Base-by-base conservation (phyloP, 35 echinoderm and acorn worm genomes). In the Patiria miniata region DNA sequence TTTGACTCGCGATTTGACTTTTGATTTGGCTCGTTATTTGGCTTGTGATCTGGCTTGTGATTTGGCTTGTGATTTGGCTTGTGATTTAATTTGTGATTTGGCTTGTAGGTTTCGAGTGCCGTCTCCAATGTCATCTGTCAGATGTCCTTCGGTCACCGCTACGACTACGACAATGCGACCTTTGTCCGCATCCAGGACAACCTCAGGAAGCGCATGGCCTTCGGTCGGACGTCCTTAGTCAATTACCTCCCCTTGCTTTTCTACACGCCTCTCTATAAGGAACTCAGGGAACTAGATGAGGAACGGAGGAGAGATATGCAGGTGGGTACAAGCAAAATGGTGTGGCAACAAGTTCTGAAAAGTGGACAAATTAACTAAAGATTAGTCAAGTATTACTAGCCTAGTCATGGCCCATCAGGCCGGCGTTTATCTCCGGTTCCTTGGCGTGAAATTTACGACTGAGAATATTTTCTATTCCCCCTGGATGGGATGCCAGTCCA, bases 91-190 rank as follows among this genome's bases (percentile, higher is more conserved):
- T 68, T 14, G 1, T 34, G 34, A 73, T 36, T n/a, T n/a, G 29
- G 10, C 34, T 3, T 30, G 26, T 14, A 73, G 65, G 26, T 89
- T 28, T 57, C 77, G 0, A 83, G 87, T 33, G 91, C 91, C 39
- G 59, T 88, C 12, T 57, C 79, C 37, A 93, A 93, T 58, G 40
- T 93, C 5, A 79, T 93, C 14, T 84, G 86, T 30, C 83, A 60
- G 32, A 79, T 91, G 19, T 50, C 54, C 57, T 93, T 89, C 56
- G 76, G 86, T 15, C 36, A 83, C 12, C 68, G 79, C 37, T 83
- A 32, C n/a, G 33, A 87, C 7, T 78, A 87, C 32, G 8, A 78
- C 32, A 59, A 81, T 38, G 29, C 39, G 22, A 40, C 53, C 79
- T 84, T 84, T 58, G 17, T 38, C 30, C 23, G 3, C 8, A 54